These are phyloP conservation scores for Parnassius orleans DNA, from an alignment of 2,888 invertebrate species.

Conservation along the genomic window DNA sequence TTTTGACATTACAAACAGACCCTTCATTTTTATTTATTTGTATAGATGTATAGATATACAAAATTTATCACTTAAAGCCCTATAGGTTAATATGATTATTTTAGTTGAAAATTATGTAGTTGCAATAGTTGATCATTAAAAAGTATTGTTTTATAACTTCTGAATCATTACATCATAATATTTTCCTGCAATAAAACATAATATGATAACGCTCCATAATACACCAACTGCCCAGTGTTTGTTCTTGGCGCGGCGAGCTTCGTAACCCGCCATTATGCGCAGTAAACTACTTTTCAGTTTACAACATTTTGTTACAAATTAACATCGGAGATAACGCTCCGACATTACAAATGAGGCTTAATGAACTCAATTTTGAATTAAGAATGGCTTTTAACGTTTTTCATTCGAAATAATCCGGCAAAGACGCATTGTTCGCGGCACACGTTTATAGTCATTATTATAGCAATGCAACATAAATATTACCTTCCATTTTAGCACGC, in stretches of 20 bases:
- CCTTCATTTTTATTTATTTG: too few relatives aligned
- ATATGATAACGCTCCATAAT: conserved; percentile 6
- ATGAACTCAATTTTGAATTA: conserved; percentile 21
- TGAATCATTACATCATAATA: background rate
- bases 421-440: conserved; percentile 4
- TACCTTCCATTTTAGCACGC: too few relatives aligned
- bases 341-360: conserved; percentile 22
- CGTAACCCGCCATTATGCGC: conserved; percentile 47
- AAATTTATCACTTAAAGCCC: too few relatives aligned
- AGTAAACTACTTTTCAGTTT: conserved; percentile 39
- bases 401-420: background rate
- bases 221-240: conserved; percentile 18
- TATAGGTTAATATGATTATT: too few relatives aligned
- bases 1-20: too few relatives aligned
- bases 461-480: too few relatives aligned
- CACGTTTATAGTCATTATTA: conserved; percentile 13
- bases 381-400: conserved; percentile 5
- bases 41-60: too few relatives aligned
- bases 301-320: conserved; percentile 28
- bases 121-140: background rate
- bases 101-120: background rate
- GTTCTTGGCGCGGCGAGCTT: conserved; percentile 25
- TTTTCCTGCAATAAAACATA: background rate
- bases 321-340: conserved; percentile 13
- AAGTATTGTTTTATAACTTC: too few relatives aligned